Evolutionary conservation across 2,888 invertebrate genomes (phyloP).

Genomic region (Acanthococcus lagerstroemiae): DNA sequence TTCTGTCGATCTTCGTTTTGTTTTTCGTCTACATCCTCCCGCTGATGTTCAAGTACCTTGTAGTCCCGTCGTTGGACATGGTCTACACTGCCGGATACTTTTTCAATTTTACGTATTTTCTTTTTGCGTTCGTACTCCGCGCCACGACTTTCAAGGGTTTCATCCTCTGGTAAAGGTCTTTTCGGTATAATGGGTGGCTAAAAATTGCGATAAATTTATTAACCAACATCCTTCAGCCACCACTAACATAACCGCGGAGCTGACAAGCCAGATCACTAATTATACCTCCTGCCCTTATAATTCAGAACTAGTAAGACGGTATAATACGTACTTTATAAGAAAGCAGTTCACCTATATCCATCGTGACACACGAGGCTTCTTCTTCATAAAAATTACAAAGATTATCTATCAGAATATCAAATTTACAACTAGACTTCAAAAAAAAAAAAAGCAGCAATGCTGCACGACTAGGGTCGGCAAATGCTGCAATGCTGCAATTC

Average conservation of each 20-base stretch:
- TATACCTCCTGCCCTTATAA: too few relatives aligned
- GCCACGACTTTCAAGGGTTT: constrained; percentile 54
- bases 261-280: too few relatives aligned
- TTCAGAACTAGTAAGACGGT: constrained; percentile 3
- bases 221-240: not conserved
- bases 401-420: too few relatives aligned
- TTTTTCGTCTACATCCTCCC: constrained; percentile 17
- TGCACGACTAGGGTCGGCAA: too few relatives aligned
- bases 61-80: constrained; percentile 34
- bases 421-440: too few relatives aligned
- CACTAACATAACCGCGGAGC: too few relatives aligned
- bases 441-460: too few relatives aligned
- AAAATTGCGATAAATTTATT: constrained; percentile 35
- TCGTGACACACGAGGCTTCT: constrained; percentile 35
- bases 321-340: constrained; percentile 47
- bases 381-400: too few relatives aligned
- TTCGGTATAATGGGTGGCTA: constrained; percentile 77
- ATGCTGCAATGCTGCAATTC: too few relatives aligned
- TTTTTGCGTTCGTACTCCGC: constrained; percentile 44
- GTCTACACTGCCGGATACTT: too few relatives aligned
- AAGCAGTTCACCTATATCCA: constrained; percentile 52
- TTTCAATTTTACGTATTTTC: constrained; percentile 40
- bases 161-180: constrained; percentile 54
- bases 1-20: not conserved
- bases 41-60: constrained; percentile 35